Conservation (phyloP, 2,797 vertebrate genomes). For the Pseudochirops corinnae region DNA sequence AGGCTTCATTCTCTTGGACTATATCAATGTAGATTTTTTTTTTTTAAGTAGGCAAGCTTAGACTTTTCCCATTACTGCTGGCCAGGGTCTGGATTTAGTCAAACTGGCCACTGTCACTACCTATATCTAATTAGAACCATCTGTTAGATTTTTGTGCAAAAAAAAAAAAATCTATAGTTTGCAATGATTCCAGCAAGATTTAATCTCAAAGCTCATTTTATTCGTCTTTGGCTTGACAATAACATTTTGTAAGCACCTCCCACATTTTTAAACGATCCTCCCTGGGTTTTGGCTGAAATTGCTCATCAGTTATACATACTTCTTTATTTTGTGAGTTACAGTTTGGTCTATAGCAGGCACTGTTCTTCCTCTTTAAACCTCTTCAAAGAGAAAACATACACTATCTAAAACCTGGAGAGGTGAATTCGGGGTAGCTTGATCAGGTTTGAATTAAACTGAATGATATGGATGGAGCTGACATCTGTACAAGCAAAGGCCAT, state of each 20-base stretch:
- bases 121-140: conserved; percentile 76
- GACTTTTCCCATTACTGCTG: conserved; percentile 68
- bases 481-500: conserved; percentile 1
- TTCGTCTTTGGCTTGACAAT: conserved; percentile 36
- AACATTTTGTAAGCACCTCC: conserved; percentile 40
- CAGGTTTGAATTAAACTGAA: conserved; percentile 20
- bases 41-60: conserved; percentile 41
- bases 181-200: conserved; percentile 45
- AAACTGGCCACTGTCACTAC: conserved; percentile 73
- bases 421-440: not conserved
- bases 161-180: conserved; percentile 28
- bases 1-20: conserved; percentile 66
- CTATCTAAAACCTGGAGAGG: conserved; percentile 1
- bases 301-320: not conserved
- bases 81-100: conserved; percentile 73
- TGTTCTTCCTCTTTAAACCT: not conserved
- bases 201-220: conserved; percentile 46
- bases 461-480: not conserved
- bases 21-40: conserved; percentile 66
- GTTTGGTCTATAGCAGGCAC: conserved; percentile 18
- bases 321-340: not conserved
- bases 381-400: conserved; percentile 2
- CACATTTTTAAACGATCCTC: conserved; percentile 41
- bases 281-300: conserved; percentile 21
- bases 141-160: conserved; percentile 68